Conservation (phyloP, 2,797 vertebrate genomes). For the Tapera naevia region DNA sequence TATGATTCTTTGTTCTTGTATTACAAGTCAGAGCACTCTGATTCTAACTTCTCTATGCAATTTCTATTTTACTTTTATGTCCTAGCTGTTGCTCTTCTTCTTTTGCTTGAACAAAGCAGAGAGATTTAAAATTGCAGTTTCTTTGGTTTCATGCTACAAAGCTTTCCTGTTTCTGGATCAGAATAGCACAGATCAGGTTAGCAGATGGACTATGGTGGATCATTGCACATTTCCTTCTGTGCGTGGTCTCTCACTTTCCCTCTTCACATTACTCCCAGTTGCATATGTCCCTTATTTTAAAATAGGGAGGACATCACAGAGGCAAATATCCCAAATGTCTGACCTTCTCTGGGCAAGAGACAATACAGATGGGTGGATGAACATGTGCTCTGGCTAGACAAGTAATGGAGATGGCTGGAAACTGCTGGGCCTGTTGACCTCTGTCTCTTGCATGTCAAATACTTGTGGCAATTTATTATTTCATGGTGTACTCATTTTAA, state of each 20-base stretch:
- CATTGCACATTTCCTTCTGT: background rate
- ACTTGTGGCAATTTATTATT: background rate
- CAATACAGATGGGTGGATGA: background rate
- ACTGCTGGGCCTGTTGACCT: background rate
- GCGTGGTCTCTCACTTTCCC: background rate
- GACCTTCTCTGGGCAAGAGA: background rate
- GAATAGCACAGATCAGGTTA: background rate
- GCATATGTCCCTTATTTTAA: fast-evolving
- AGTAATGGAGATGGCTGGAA: background rate
- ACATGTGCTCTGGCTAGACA: background rate
- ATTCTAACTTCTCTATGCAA: background rate
- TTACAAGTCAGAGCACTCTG: background rate
- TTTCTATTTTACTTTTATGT: background rate
- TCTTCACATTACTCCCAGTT: background rate
- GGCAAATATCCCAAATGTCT: background rate
- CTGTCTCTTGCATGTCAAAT: background rate
- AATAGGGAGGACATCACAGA: too few relatives aligned
- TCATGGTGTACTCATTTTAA: background rate
- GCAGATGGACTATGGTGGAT: fast-evolving
- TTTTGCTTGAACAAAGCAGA: background rate
- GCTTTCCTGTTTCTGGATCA: background rate
- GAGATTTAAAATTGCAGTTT: background rate
- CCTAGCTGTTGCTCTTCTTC: background rate
- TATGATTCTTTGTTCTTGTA: background rate
- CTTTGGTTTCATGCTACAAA: background rate